Conservation (phyloP, 2,888 invertebrate genomes). For the Epinotia demarniana region DNA sequence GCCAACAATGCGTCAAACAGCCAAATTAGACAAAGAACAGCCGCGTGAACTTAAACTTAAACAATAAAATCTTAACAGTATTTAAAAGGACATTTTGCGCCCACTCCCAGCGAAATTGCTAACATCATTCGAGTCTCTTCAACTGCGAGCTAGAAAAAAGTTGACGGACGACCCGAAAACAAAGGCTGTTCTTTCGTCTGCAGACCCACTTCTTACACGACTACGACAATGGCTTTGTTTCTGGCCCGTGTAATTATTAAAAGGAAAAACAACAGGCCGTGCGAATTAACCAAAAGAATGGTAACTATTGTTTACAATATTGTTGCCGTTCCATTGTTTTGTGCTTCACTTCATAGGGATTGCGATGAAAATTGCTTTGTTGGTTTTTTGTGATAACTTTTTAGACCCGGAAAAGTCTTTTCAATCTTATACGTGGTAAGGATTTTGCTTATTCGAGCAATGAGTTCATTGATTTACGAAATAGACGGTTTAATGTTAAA, state of each 20-base stretch:
- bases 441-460: neutral
- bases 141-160: constrained; percentile 52
- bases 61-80: constrained; percentile 21
- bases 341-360: constrained; percentile 31
- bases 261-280: constrained; percentile 58
- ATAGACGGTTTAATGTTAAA: neutral
- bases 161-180: constrained; percentile 61
- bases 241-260: constrained; percentile 63
- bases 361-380: constrained; percentile 28
- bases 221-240: constrained; percentile 68
- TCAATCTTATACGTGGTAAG: neutral
- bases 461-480: neutral
- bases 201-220: constrained; percentile 65
- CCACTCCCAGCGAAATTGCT: constrained; percentile 50
- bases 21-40: constrained; percentile 6
- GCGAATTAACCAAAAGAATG: constrained; percentile 53
- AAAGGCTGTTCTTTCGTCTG: constrained; percentile 65
- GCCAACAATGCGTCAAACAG: neutral
- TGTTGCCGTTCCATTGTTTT: constrained; percentile 38
- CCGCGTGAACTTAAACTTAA: neutral
- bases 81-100: constrained; percentile 33
- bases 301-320: constrained; percentile 48
- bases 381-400: constrained; percentile 15
- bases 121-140: constrained; percentile 57
- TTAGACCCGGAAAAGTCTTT: constrained; percentile 1